Percentiles rank a stretch among this genome's conserved stretches.
phyloP scores from a whole-genome alignment of 2,888 invertebrate genomes.

The Callosobruchus maculatus region DNA sequence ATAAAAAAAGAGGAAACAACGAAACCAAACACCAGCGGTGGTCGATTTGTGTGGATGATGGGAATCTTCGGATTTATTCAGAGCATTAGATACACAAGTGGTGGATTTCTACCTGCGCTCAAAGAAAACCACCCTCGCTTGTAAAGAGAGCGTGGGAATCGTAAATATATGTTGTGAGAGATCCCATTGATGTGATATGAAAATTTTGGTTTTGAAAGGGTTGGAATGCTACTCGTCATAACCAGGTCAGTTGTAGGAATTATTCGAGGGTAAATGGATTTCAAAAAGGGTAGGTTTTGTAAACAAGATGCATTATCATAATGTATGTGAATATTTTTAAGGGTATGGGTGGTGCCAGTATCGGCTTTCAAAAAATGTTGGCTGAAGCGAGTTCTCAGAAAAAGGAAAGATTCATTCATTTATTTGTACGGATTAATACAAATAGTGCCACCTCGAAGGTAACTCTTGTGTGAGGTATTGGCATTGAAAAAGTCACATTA shows the following conservation, averaged over 20 bases:
- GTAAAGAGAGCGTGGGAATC: not conserved
- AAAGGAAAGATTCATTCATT: too few relatives aligned
- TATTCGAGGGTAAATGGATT: not conserved
- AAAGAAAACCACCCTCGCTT: not conserved
- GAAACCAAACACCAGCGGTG: not conserved
- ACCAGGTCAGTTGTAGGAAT: not conserved
- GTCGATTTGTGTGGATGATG: not conserved
- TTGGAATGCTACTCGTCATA: not conserved
- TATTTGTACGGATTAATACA: too few relatives aligned
- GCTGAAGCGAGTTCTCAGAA: not conserved
- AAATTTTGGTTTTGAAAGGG: not conserved
- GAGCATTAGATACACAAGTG: not conserved
- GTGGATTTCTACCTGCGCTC: not conserved
- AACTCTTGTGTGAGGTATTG: too few relatives aligned
- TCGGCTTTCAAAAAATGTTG: not conserved
- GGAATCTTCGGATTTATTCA: not conserved
- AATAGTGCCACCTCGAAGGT: too few relatives aligned
- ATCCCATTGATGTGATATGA: not conserved
- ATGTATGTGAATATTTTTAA: not conserved
- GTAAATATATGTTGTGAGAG: not conserved
- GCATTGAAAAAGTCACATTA: too few relatives aligned
- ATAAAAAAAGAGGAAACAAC: not conserved
- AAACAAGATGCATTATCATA: not conserved
- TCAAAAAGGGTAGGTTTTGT: not conserved
- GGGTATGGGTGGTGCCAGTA: not conserved